These are phyloP conservation scores for Coracias cyanogaster DNA, from an alignment of 2,797 vertebrate species.

Conservation along the genomic window DNA sequence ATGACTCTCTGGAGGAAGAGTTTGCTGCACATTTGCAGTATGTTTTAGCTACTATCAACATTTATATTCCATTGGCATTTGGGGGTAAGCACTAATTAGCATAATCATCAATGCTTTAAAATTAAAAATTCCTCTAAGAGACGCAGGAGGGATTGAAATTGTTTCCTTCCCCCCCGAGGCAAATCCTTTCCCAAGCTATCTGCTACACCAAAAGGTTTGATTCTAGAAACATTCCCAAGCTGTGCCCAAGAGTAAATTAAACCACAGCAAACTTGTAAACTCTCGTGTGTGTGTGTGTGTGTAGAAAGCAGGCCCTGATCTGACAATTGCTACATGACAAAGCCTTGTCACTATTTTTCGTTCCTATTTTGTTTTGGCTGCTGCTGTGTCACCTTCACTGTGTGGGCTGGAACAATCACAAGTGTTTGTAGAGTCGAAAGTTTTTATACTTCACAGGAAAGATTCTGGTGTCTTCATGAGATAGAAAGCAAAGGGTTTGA, in stretches of 20 bases:
- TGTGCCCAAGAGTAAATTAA: slow-evolving; percentile 21
- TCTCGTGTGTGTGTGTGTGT: background rate
- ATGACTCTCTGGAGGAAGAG: slow-evolving; percentile 41
- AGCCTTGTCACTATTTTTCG: background rate
- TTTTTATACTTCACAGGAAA: background rate
- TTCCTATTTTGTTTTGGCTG: slow-evolving; percentile 3
- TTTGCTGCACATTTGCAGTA: slow-evolving; percentile 28
- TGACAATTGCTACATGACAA: background rate
- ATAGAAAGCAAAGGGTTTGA: background rate
- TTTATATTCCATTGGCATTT: slow-evolving; percentile 64
- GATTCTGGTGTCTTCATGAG: background rate
- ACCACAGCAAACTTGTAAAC: background rate
- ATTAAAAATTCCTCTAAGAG: slow-evolving; percentile 50
- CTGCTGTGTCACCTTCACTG: background rate
- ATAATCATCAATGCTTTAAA: slow-evolving; percentile 53
- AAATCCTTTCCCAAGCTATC: slow-evolving; percentile 43
- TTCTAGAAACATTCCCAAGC: slow-evolving; percentile 29
- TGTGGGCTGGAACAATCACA: background rate
- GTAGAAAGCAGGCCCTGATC: background rate
- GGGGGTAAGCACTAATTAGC: slow-evolving; percentile 57
- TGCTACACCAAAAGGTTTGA: slow-evolving; percentile 30
- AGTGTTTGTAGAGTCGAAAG: background rate
- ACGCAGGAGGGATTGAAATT: slow-evolving; percentile 10
- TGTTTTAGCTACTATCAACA: slow-evolving; percentile 64
- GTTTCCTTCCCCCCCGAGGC: slow-evolving; percentile 10